Conservation (phyloP, 2,113 vertebrate genomes). For the Gallinago jamesoni region DNA sequence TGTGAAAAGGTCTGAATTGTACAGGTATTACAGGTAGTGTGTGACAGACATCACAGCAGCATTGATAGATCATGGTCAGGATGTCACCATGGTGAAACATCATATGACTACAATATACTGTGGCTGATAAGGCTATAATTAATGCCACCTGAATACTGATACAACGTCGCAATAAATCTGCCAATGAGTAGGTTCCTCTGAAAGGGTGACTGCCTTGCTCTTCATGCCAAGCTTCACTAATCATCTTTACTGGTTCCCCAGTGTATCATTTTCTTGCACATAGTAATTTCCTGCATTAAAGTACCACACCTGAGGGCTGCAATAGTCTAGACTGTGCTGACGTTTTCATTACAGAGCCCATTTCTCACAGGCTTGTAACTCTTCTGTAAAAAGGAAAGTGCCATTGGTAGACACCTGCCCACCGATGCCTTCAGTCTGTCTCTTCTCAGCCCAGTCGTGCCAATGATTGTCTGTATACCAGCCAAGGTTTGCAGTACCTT, state of each 20-base stretch:
- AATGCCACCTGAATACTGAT: slow-evolving; percentile 4
- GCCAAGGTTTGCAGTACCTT: not conserved
- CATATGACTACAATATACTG: not conserved
- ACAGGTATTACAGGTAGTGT: not conserved
- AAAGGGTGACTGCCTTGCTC: not conserved
- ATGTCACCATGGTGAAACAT: not conserved
- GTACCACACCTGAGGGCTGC: slow-evolving; percentile 33
- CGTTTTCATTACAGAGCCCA: not conserved
- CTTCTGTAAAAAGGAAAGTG: not conserved
- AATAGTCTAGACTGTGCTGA: not conserved
- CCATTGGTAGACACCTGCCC: not conserved
- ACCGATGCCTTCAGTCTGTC: not conserved
- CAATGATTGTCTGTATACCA: not conserved
- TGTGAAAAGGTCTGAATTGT: not conserved
- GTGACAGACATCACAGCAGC: slow-evolving; percentile 3
- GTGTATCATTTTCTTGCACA: not conserved
- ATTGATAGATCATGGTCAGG: not conserved
- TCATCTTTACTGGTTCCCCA: not conserved
- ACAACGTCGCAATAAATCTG: slow-evolving; percentile 49
- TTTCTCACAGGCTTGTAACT: slow-evolving; percentile 17
- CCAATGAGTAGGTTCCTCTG: not conserved
- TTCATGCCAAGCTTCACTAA: slow-evolving; percentile 27
- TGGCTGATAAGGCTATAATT: slow-evolving; percentile 41
- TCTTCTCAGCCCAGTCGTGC: not conserved
- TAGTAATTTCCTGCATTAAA: slow-evolving; percentile 45